Base-by-base conservation (phyloP, 2,797 vertebrate genomes). In the Enteromius paludinosus region DNA sequence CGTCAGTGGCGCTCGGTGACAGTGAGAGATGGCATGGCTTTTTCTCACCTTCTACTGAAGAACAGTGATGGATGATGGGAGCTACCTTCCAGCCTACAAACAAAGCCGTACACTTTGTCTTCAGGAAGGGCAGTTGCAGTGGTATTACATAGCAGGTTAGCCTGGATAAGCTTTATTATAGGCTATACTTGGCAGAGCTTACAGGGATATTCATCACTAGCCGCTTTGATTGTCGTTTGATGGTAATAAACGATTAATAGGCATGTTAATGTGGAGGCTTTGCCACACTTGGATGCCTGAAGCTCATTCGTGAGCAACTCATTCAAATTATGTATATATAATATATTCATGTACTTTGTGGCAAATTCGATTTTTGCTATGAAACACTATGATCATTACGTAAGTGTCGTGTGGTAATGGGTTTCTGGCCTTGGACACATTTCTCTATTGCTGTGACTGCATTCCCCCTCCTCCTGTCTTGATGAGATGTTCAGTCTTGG, bases 41-140 rank as follows among this genome's bases (percentile, higher is more conserved):
- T 72, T 84, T 62, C 52, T 74, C 73, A 23, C 45, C 25, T 25
- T 72, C 83, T 79, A 23, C 41, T 81, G 56, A 70, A 20, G n/a
- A 66, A 78, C 68, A 79, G 56, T 88, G 85, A 88, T 85, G 65
- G 78, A 88, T 83, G 79, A 86, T 81, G 82, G 69, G 45, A 66
- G 15, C 81, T 76, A 62, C 62, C 68, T 81, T 69, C 69, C 81
- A 45, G 35, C 18, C 35, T 82, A 38, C 30, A 43, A 41, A 81
- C 47, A 81, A 78, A 66, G 45, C 73, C 7, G 10, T 65, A 33
- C 15, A 59, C 41, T 85, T 83, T 70, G 76, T 86, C 80, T 81
- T 84, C 52, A 81, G 71, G 35, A 45, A 84, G 78, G 69, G 68
- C 56, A 47, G 69, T 49, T 52, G 56, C 20, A 59, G 14, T 70